These are phyloP conservation scores for Hermatobates lingyangjiaoensis DNA, from an alignment of 1,140 invertebrate species.

Conservation along the genomic window DNA sequence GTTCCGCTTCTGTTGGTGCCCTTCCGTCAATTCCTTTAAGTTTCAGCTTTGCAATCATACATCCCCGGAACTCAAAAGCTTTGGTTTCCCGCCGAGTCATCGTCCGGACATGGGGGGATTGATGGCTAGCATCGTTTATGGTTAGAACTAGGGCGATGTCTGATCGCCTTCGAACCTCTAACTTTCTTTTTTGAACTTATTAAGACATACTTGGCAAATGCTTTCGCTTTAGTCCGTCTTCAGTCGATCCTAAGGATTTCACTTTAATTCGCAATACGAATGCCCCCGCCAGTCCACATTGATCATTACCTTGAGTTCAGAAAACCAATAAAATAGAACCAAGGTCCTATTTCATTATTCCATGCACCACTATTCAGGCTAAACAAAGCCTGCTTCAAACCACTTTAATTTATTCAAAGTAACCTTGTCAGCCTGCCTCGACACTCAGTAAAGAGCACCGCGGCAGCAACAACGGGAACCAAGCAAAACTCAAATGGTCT, in stretches of 20 bases:
- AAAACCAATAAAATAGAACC: slow-evolving; percentile 54
- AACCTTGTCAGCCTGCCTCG: slow-evolving; percentile 30
- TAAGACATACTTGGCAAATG: slow-evolving; percentile 69
- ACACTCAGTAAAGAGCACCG: slow-evolving; percentile 15
- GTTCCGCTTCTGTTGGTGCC: slow-evolving; percentile 76
- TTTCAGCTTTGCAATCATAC: slow-evolving; percentile 83
- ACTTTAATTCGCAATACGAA: slow-evolving; percentile 54
- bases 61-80: slow-evolving; percentile 69
- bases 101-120: slow-evolving; percentile 35
- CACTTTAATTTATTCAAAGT: slow-evolving; percentile 30
- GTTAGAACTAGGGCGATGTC: slow-evolving; percentile 71
- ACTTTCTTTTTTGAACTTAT: slow-evolving; percentile 71
- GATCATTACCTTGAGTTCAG: slow-evolving; percentile 58
- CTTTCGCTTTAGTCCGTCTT: slow-evolving; percentile 56
- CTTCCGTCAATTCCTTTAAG: slow-evolving; percentile 79
- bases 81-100: slow-evolving; percentile 45
- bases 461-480: slow-evolving; percentile 8
- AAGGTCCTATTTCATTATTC: slow-evolving; percentile 66
- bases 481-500: neutral
- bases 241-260: slow-evolving; percentile 59
- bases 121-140: slow-evolving; percentile 68
- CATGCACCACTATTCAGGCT: slow-evolving; percentile 58
- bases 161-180: slow-evolving; percentile 51
- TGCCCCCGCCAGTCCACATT: slow-evolving; percentile 52
- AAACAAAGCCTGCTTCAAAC: slow-evolving; percentile 52